Conservation (phyloP, 1,140 invertebrate genomes). For the Chymomyza costata region DNA sequence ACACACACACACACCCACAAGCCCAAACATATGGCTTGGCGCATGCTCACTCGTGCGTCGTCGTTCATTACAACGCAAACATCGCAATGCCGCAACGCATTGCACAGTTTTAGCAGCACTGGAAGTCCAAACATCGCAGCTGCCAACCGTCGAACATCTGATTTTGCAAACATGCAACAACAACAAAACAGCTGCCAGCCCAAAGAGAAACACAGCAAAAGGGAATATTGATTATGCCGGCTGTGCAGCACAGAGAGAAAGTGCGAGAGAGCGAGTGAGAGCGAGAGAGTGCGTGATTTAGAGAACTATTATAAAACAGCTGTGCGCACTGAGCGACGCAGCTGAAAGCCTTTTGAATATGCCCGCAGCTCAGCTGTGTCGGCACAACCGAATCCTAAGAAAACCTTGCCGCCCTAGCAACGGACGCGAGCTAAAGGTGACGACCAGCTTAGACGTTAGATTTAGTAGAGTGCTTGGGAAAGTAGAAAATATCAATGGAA, state of each 20-base stretch:
- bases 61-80: too few relatives aligned
- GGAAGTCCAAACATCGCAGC: conserved; percentile 19
- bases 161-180: conserved; percentile 29
- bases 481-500: too few relatives aligned
- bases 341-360: too few relatives aligned
- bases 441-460: too few relatives aligned
- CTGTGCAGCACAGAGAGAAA: conserved; percentile 13
- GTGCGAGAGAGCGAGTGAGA: conserved; percentile 2
- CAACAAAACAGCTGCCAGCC: conserved; percentile 29
- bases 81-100: conserved; percentile 7
- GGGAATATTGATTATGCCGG: conserved; percentile 52
- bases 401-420: too few relatives aligned
- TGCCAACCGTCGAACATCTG: conserved; percentile 32
- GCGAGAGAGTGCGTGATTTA: neutral
- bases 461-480: too few relatives aligned
- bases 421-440: conserved; percentile 10
- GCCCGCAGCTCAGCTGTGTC: conserved; percentile 7
- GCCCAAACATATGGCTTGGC: too few relatives aligned
- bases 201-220: conserved; percentile 19
- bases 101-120: conserved; percentile 9
- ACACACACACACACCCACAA: too few relatives aligned
- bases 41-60: too few relatives aligned
- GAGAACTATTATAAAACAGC: conserved; percentile 35
- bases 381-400: too few relatives aligned
- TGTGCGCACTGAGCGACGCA: too few relatives aligned